Conservation (phyloP, 30 jellyfish, hydroid and myxozoan species). For the Turritopsis dohrnii region DNA sequence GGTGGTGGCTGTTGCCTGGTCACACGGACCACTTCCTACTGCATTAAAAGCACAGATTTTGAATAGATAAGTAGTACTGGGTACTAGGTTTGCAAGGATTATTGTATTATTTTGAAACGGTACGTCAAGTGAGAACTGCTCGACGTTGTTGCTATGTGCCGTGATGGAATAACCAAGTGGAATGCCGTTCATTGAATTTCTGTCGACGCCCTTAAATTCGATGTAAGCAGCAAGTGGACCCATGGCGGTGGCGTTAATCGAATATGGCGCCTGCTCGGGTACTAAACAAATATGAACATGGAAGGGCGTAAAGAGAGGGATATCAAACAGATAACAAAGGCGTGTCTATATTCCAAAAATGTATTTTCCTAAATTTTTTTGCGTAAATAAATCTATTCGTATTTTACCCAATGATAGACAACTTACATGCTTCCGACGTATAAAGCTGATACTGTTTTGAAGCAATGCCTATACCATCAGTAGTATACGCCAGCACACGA, state of each 20-base stretch:
- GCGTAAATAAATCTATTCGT: too few species aligned
- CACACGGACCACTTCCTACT: slow-evolving; percentile 73
- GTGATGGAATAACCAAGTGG: slow-evolving; percentile 47
- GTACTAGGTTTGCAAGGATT: slow-evolving; percentile 31
- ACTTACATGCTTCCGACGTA: slow-evolving; percentile 46
- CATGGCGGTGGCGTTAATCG: slow-evolving; percentile 25
- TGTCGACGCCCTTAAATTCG: slow-evolving; percentile 53
- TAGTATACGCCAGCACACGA: slow-evolving; percentile 60
- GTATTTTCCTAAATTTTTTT: too few species aligned
- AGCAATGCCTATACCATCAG: slow-evolving; percentile 65
- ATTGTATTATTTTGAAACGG: slow-evolving; percentile 10
- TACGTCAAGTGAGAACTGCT: not conserved
- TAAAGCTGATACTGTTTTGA: slow-evolving; percentile 20
- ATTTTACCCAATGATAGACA: too few species aligned
- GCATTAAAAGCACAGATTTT: slow-evolving; percentile 69
- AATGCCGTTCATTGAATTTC: slow-evolving; percentile 50
- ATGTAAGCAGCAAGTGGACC: slow-evolving; percentile 38
- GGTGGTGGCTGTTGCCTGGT: slow-evolving; percentile 38
- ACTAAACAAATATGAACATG: slow-evolving; percentile 24
- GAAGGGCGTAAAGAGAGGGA: too few species aligned
- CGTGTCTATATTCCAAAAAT: too few species aligned
- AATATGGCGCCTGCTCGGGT: slow-evolving; percentile 49
- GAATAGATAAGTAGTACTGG: slow-evolving; percentile 41
- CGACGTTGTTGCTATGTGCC: not conserved
- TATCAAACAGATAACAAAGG: not conserved